Evolutionary conservation across 30 jellyfish, hydroid and myxozoan species (phyloP).

Genomic region (Chrysaora quinquecirrha): DNA sequence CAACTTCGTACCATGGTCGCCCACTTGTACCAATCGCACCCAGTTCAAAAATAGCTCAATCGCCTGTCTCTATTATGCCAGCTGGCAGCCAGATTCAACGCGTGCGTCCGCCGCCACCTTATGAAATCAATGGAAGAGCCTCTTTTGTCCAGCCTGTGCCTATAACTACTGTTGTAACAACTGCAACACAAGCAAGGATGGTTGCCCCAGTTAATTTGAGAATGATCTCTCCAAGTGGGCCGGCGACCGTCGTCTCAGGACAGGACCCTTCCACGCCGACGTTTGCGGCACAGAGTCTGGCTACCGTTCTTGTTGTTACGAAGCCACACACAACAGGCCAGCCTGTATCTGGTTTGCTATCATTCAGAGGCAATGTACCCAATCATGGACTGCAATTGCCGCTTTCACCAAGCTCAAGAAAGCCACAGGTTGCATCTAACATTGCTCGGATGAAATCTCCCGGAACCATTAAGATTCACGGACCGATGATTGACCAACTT

Average conservation of each 20-base stretch:
- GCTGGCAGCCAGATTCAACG: conserved; percentile 36
- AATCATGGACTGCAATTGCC: conserved; percentile 60
- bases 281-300: conserved; percentile 45
- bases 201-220: conserved; percentile 68
- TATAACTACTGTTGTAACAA: conserved; percentile 46
- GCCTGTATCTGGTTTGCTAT: conserved; percentile 37
- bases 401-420: conserved; percentile 43
- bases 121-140: conserved; percentile 45
- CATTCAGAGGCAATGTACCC: conserved; percentile 44
- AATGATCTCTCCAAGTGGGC: conserved; percentile 49
- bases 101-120: conserved; percentile 63
- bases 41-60: conserved; percentile 36
- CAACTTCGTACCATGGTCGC: conserved; percentile 67
- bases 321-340: conserved; percentile 43
- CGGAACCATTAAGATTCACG: conserved; percentile 63
- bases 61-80: conserved; percentile 53
- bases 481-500: conserved; percentile 71
- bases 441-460: conserved; percentile 22
- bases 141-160: conserved; percentile 39
- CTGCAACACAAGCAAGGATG: conserved; percentile 67
- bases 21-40: conserved; percentile 82
- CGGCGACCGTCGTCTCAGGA: conserved; percentile 38
- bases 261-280: conserved; percentile 49
- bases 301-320: conserved; percentile 49
- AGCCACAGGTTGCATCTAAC: neutral